Evolutionary conservation across 64 coral and sea anemone genomes (phyloP).

Genomic region (Acropora yongei): DNA sequence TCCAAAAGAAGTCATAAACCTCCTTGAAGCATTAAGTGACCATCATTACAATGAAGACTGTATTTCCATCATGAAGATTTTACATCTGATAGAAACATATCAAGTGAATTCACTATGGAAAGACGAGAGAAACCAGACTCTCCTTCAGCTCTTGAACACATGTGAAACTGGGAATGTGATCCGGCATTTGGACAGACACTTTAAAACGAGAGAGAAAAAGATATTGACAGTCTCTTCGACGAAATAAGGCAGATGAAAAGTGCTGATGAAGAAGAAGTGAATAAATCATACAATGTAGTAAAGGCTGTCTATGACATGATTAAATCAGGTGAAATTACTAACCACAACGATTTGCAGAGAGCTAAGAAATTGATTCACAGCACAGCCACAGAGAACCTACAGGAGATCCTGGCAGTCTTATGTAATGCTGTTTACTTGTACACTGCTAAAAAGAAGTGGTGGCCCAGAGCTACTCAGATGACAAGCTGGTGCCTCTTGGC

Average conservation of each 20-base stretch:
- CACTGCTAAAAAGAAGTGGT: background rate
- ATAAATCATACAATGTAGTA: constrained; percentile 5
- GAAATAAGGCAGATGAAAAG: background rate
- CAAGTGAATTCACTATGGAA: background rate
- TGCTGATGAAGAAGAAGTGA: background rate
- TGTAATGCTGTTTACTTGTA: background rate
- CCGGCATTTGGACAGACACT: background rate
- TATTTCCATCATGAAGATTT: constrained; percentile 17
- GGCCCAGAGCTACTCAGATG: constrained; percentile 37
- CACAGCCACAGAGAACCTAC: background rate
- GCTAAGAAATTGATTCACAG: background rate
- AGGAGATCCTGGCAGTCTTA: constrained; percentile 14
- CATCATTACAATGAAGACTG: constrained; percentile 1
- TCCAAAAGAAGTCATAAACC: background rate
- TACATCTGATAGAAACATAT: constrained; percentile 1
- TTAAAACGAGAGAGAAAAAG: background rate
- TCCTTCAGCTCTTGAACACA: background rate
- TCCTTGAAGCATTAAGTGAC: background rate
- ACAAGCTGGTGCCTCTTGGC: constrained; percentile 25
- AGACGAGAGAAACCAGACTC: background rate
- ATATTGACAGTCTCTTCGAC: background rate
- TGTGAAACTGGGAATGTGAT: background rate
- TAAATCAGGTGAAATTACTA: background rate
- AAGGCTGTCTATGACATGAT: background rate
- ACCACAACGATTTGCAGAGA: background rate